Evolutionary conservation across 2,113 vertebrate species (phyloP), one percentile per base, ranked within the genome.

Genomic region (Galemys pyrenaicus): DNA sequence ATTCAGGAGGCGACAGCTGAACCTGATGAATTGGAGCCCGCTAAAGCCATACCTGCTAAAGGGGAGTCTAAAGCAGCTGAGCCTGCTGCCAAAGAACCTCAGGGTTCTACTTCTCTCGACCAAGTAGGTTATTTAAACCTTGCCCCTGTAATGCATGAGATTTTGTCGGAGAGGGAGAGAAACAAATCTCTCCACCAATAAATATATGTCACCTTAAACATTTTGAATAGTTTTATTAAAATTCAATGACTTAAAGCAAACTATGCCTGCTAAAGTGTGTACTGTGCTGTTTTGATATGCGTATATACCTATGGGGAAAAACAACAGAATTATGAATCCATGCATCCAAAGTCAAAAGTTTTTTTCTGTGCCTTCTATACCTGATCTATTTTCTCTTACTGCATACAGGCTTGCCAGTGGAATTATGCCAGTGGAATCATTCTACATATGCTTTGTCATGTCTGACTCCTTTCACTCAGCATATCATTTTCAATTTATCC

Each of bases 121-220:
- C 62, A 62, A 93, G 96, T 97, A 79, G 30, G 93, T 88, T 51
- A 15, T 28, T 15, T 37, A 32, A 56, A 17, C 12, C 24, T 60
- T 64, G 28, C 2, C 80, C 65, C 15, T 4, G 1, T 64, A 44
- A 65, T 44, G 32, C 26, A 10, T 19, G 20, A 37, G 24, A 62
- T 74, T 54, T 22, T 79, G n/a, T 26, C 56, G 46, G 30, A 17
- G 39, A 32, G 10, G 0, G 4, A 56, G 81, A 64, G 30, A 79
- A 81, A 58, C 9, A 54, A 82, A 11, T 5, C 26, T 93, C 32
- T 49, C 32, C 28, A 54, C 17, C 15, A 84, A 65, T 49, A 80
- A 78, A 78, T 0, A 41, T 35, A 13, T 32, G 67, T 15, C 24
- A 11, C 5, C 17, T 68, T 39, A 44, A 88, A 71, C 24, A 49